phyloP scores from a whole-genome alignment of 2,888 invertebrate genomes.

The Notodonta dromedarius region DNA sequence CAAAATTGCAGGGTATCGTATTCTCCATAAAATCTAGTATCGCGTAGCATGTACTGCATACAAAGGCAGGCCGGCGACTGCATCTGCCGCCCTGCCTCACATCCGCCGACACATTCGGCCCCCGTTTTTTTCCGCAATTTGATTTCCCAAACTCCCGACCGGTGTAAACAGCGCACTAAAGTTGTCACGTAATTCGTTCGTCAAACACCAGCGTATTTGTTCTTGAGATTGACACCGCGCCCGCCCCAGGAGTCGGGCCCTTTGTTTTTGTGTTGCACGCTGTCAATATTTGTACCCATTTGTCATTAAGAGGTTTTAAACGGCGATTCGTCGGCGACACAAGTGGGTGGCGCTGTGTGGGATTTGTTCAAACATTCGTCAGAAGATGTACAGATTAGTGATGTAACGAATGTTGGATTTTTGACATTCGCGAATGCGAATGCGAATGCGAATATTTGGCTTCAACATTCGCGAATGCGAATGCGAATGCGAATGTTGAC shows the following conservation, averaged over 20 bases:
- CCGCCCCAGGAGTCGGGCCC: constrained; percentile 67
- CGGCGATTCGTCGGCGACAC: constrained; percentile 61
- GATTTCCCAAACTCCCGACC: constrained; percentile 57
- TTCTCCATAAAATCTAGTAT: constrained; percentile 33
- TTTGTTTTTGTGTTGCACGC: constrained; percentile 77
- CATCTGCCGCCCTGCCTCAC: constrained; percentile 52
- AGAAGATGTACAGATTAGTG: constrained; percentile 36
- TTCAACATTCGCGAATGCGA: too few species aligned
- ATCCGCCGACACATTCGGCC: constrained; percentile 51
- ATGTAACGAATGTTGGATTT: too few species aligned
- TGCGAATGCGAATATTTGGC: too few species aligned
- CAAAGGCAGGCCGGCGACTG: constrained; percentile 16
- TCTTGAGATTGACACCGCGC: constrained; percentile 77
- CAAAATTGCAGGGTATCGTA: constrained; percentile 41
- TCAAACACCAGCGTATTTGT: constrained; percentile 77
- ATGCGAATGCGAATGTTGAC: too few species aligned
- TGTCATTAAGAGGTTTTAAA: constrained; percentile 73
- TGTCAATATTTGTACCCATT: constrained; percentile 80
- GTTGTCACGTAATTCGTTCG: constrained; percentile 80
- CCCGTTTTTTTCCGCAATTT: constrained; percentile 52
- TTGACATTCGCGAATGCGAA: too few species aligned
- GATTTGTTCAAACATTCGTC: constrained; percentile 47
- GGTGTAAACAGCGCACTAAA: constrained; percentile 61
- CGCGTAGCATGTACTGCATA: constrained; percentile 26
- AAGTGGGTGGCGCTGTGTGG: constrained; percentile 68